phyloP scores from a whole-genome alignment of 2,797 vertebrate genomes.

The Cichlasoma orientale region DNA sequence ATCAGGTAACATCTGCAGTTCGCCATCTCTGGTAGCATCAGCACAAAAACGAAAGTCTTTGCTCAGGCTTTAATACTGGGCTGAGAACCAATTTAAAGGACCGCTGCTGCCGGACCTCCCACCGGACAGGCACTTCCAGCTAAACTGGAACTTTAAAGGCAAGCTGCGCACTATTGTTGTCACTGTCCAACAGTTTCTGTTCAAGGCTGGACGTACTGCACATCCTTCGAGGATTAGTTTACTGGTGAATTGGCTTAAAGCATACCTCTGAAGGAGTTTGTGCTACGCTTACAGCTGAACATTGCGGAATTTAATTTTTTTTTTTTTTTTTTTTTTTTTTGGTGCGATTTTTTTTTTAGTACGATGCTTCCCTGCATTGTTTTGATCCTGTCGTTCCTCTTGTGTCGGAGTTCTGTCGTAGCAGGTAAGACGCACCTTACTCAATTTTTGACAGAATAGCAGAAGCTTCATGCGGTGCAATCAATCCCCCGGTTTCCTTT shows the following conservation, averaged over 20 bases:
- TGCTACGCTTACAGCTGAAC: not conserved
- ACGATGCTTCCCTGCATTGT: no score
- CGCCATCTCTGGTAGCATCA: not conserved
- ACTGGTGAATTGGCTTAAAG: constrained; percentile 35
- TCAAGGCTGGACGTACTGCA: not conserved
- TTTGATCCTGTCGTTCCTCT: not conserved
- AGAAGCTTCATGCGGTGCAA: not conserved
- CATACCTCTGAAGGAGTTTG: not conserved
- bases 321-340: no score
- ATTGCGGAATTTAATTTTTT: not conserved
- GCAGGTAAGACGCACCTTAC: constrained; percentile 57
- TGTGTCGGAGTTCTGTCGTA: constrained; percentile 8
- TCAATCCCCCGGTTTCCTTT: not conserved
- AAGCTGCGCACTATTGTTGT: not conserved
- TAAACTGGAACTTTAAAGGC: not conserved
- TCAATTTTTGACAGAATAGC: not conserved
- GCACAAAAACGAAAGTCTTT: not conserved
- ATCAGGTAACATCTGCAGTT: not conserved
- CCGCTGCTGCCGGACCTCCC: not conserved
- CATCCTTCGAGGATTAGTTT: not conserved
- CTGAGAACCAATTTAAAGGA: not conserved
- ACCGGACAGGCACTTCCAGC: no score
- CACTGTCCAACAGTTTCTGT: not conserved
- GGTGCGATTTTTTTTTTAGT: no score
- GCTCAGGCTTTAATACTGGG: not conserved